Percentiles rank a stretch among this genome's conserved stretches.
phyloP scores from a whole-genome alignment of 2,797 vertebrate species.

The Helostoma temminkii region DNA sequence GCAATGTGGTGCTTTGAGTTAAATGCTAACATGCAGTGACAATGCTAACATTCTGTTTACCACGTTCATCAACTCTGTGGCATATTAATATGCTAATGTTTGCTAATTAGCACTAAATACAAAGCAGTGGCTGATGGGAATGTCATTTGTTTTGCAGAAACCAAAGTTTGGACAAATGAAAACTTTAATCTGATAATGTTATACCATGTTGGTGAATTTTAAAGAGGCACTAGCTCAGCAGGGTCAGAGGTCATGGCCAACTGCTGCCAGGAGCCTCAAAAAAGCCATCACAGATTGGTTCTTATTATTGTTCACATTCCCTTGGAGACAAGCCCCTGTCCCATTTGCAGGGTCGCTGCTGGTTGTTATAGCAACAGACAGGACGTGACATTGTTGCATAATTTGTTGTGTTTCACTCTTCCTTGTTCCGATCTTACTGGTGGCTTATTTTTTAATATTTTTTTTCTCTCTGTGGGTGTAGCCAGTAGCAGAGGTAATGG shows the following conservation, averaged over 20 bases:
- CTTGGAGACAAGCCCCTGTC: conserved; percentile 65
- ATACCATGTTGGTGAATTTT: conserved; percentile 35
- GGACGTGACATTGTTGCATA: conserved; percentile 74
- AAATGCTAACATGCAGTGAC: too few species aligned
- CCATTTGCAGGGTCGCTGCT: conserved; percentile 57
- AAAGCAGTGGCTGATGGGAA: not conserved
- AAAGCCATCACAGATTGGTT: conserved; percentile 57
- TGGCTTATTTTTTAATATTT: conserved; percentile 46
- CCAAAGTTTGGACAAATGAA: not conserved
- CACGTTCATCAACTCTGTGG: too few species aligned
- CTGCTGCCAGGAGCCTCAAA: conserved; percentile 63
- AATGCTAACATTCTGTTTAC: too few species aligned
- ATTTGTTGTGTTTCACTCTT: conserved; percentile 43
- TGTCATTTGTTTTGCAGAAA: not conserved
- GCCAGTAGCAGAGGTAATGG: conserved; percentile 7
- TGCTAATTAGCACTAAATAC: not conserved
- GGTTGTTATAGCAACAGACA: conserved; percentile 83
- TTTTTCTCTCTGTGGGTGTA: conserved; percentile 23
- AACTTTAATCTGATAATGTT: not conserved
- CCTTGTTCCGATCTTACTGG: conserved; percentile 50
- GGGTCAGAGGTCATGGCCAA: conserved; percentile 67
- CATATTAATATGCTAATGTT: too few species aligned
- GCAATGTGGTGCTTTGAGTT: too few species aligned
- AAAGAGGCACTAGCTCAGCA: conserved; percentile 58
- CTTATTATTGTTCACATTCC: conserved; percentile 64